phyloP scores from a whole-genome alignment of 2,888 invertebrate genomes.

The Thyatira batis region DNA sequence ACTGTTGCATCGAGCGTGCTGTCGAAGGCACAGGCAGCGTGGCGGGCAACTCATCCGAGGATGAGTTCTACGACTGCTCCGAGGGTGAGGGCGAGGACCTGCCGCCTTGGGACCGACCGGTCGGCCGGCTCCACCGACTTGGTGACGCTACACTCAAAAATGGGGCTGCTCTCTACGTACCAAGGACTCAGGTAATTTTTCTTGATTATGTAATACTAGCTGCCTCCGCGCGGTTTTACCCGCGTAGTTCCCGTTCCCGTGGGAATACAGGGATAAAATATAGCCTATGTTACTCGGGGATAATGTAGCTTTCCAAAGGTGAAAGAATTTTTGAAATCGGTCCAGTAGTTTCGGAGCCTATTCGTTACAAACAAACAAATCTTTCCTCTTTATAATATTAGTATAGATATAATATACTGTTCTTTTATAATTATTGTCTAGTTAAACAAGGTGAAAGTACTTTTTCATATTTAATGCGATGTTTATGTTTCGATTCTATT shows the following conservation, averaged over 20 bases:
- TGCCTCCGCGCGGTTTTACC: too few relatives aligned
- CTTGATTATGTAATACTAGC: too few relatives aligned
- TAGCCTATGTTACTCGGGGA: too few relatives aligned
- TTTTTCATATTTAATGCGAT: background rate
- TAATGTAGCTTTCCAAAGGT: too few relatives aligned
- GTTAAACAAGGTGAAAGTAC: background rate
- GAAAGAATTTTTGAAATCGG: too few relatives aligned
- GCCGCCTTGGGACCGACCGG: slow-evolving; percentile 66
- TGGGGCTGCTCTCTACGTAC: slow-evolving; percentile 69
- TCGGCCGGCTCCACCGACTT: slow-evolving; percentile 63
- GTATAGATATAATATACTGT: too few relatives aligned
- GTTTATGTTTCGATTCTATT: background rate
- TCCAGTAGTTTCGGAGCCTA: too few relatives aligned
- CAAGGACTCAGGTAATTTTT: slow-evolving; percentile 65
- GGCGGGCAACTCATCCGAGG: slow-evolving; percentile 67
- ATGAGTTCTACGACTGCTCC: slow-evolving; percentile 92
- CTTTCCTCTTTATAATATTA: too few relatives aligned
- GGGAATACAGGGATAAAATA: too few relatives aligned
- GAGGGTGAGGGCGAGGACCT: slow-evolving; percentile 81
- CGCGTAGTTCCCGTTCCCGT: too few relatives aligned
- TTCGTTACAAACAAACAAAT: too few relatives aligned
- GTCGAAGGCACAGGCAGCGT: slow-evolving; percentile 63
- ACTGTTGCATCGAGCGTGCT: slow-evolving; percentile 88
- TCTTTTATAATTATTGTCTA: too few relatives aligned
- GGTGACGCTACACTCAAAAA: slow-evolving; percentile 65